Evolutionary conservation across 1,140 invertebrate species (phyloP), one percentile per base, ranked within the genome.

Genomic region (Aphaenogaster floridana): DNA sequence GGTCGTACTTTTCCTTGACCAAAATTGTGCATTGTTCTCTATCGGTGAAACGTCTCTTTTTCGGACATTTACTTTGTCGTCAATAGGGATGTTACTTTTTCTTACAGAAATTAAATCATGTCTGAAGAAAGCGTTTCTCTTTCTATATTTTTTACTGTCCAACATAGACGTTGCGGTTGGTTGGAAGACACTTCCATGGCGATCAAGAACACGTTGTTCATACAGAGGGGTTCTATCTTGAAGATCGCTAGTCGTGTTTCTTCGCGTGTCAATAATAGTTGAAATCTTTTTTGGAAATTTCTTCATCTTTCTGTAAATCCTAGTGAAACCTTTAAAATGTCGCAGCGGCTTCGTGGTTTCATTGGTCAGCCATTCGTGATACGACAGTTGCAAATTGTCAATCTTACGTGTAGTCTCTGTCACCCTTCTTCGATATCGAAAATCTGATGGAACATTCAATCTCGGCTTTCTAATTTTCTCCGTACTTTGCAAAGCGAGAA

Each of bases 251-350:
- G 17, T 61, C 13, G 5, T 13, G 8, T 84, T 76, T 50, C 13
- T 7, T 84, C 21, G 54, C 28, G 8, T 13, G 17, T 69, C 21
- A n/a, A 2, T 52, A n/a, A 6, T 21, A 36, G 34, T 2, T 45
- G 17, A 6, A 72, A 54, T 3, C 1, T 59, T 36, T 36, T 21
- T 57, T 59, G 34, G 17, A 81, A 17, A 21, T 83, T 45, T 72
- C 2, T 9, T 39, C n/a, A 21, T 45, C n/a, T 45, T 72, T 74
- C 8, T 1, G 17, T 84, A 84, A 13, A 84, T 50, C 0, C 80
- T 48, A 28, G 54, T 63, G 13, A 84, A 84, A 28, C 80, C 54
- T 76, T 84, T 84, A 36, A 84, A 76, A 8, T 63, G 8, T 39
- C 3, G 69, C 54, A 28, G 34, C 15, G 80, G 42, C 59, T 63